Conservation (phyloP, 2,113 vertebrate species). For the Oryzias woworae region DNA sequence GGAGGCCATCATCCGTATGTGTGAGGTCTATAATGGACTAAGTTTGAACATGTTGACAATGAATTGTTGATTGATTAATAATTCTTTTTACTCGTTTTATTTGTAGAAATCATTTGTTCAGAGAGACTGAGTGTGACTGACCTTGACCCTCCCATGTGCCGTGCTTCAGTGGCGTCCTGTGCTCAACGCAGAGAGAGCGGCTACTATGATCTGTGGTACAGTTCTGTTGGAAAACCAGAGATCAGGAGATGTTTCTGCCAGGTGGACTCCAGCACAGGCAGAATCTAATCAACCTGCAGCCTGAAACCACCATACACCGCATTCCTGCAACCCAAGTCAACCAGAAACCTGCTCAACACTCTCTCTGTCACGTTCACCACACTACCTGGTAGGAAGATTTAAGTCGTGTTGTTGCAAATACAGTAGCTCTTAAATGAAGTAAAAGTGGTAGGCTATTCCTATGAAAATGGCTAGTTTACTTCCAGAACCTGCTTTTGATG, state of each 20-base stretch:
- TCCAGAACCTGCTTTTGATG: too few species aligned
- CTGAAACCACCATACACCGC: constrained; percentile 82
- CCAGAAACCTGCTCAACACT: constrained; percentile 54
- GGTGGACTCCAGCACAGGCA: constrained; percentile 69
- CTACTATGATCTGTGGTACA: constrained; percentile 77
- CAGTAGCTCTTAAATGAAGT: background rate
- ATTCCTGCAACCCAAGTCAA: constrained; percentile 78
- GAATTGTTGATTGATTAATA: background rate
- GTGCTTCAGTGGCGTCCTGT: constrained; percentile 82
- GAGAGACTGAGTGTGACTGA: constrained; percentile 77
- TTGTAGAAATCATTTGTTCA: constrained; percentile 77
- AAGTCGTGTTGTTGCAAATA: background rate
- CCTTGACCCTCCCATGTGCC: constrained; percentile 79
- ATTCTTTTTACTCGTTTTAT: constrained; percentile 5
- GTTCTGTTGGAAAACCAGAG: constrained; percentile 14
- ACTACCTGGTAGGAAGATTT: constrained; percentile 70
- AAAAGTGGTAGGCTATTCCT: too few species aligned
- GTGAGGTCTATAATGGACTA: constrained; percentile 4
- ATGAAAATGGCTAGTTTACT: too few species aligned
- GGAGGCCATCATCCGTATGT: constrained; percentile 81
- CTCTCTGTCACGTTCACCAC: constrained; percentile 82
- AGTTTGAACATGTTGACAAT: background rate
- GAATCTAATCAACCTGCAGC: constrained; percentile 72
- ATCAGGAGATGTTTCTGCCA: constrained; percentile 53
- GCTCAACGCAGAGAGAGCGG: constrained; percentile 65